Evolutionary conservation across 2,888 invertebrate species (phyloP).

Genomic region (Drosophila cracens): DNA sequence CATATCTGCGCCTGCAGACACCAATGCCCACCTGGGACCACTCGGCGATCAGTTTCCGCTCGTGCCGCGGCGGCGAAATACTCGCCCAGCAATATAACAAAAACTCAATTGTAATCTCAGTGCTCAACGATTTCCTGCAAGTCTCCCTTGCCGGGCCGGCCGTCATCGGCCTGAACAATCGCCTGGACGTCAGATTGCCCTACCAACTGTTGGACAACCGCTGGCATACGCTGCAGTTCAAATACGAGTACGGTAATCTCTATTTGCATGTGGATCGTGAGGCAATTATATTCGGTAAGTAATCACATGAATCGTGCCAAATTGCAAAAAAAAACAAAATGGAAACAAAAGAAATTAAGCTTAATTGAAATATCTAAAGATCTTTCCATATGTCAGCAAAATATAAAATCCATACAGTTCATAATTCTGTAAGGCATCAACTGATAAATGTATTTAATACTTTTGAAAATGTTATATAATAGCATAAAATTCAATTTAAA

Average conservation of each 20-base stretch:
- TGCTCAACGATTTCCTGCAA: conserved; percentile 87
- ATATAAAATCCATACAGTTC: background rate
- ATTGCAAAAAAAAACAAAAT: background rate
- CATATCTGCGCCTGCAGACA: conserved; percentile 90
- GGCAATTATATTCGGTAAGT: conserved; percentile 84
- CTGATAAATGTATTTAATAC: background rate
- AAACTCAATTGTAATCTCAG: conserved; percentile 87
- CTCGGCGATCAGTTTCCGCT: conserved; percentile 92
- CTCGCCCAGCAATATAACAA: conserved; percentile 89
- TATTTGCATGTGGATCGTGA: conserved; percentile 84
- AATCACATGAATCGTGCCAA: conserved; percentile 14
- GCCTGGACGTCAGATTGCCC: conserved; percentile 88
- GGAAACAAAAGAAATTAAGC: background rate
- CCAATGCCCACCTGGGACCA: conserved; percentile 92
- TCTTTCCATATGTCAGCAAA: background rate
- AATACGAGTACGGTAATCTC: conserved; percentile 85
- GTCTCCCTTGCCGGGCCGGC: conserved; percentile 86
- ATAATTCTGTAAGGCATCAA: background rate
- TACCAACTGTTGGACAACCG: conserved; percentile 91
- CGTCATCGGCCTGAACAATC: conserved; percentile 86
- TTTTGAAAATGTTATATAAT: background rate
- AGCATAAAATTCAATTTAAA: background rate
- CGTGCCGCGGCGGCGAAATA: conserved; percentile 91
- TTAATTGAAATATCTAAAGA: background rate
- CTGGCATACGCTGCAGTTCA: conserved; percentile 88